These are phyloP conservation scores for Trachurus trachurus DNA, from an alignment of 2,797 vertebrate genomes.

Conservation along the genomic window DNA sequence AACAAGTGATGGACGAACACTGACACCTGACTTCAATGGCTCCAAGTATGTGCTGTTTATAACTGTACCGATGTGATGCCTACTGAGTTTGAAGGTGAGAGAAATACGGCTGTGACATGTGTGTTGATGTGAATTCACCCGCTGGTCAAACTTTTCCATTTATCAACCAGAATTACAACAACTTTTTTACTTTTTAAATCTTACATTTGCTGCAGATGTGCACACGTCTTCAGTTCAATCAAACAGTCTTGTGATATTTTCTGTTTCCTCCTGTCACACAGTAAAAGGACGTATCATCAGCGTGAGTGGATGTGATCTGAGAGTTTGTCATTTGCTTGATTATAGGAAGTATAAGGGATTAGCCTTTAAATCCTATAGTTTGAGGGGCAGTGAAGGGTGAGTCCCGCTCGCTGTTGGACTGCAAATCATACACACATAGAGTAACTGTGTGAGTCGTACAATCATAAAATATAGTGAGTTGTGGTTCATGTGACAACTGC, in stretches of 20 bases:
- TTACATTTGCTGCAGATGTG: neutral
- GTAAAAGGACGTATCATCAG: conserved; percentile 35
- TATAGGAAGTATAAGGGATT: conserved; percentile 55
- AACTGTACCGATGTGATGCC: neutral
- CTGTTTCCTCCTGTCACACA: neutral
- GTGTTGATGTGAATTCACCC: no score
- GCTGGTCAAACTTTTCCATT: no score
- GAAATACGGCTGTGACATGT: neutral
- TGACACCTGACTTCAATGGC: neutral
- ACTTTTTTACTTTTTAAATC: neutral
- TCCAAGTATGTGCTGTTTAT: neutral
- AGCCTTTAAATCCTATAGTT: conserved; percentile 53
- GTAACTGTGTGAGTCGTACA: conserved; percentile 22
- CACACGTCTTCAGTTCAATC: neutral
- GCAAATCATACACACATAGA: neutral
- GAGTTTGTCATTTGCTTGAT: conserved; percentile 45
- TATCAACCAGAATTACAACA: neutral
- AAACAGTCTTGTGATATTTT: neutral
- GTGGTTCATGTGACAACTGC: conserved; percentile 41
- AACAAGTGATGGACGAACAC: neutral
- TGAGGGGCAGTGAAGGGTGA: conserved; percentile 40
- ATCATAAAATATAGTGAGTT: neutral
- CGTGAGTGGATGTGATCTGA: conserved; percentile 17
- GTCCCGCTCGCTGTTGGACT: neutral
- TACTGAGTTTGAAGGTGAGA: neutral